Conservation (phyloP, 1,140 invertebrate species). For the Solenopsis fugax region DNA sequence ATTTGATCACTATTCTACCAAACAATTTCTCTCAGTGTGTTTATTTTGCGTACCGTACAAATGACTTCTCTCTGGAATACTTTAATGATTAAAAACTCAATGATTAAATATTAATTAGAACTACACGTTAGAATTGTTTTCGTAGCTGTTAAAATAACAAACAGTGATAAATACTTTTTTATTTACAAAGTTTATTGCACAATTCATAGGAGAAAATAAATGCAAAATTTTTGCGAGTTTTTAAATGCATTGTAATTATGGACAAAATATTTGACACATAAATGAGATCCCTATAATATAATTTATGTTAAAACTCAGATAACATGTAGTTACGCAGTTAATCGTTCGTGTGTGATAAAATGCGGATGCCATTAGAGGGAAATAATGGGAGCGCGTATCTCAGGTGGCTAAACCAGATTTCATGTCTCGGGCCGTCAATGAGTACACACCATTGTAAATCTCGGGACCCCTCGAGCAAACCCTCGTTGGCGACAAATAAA, state of each 20-base stretch:
- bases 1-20: too few species aligned
- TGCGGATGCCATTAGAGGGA: neutral
- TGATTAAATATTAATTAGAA: neutral
- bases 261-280: neutral
- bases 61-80: neutral
- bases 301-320: neutral
- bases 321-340: neutral
- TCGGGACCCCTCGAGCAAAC: slow-evolving; percentile 39
- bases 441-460: slow-evolving; percentile 50
- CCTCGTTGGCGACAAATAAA: slow-evolving; percentile 78
- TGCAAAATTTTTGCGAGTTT: neutral
- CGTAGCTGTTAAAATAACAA: neutral
- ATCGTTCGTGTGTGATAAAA: neutral
- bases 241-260: neutral
- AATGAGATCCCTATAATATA: neutral
- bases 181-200: neutral
- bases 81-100: neutral
- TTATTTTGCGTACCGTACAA: neutral
- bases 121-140: neutral
- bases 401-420: neutral
- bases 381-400: neutral
- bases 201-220: neutral
- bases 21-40: too few species aligned
- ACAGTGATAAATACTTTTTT: neutral
- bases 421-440: neutral